These are phyloP conservation scores for Phoenicopterus ruber DNA, from an alignment of 2,113 vertebrate genomes.

Conservation along the genomic window DNA sequence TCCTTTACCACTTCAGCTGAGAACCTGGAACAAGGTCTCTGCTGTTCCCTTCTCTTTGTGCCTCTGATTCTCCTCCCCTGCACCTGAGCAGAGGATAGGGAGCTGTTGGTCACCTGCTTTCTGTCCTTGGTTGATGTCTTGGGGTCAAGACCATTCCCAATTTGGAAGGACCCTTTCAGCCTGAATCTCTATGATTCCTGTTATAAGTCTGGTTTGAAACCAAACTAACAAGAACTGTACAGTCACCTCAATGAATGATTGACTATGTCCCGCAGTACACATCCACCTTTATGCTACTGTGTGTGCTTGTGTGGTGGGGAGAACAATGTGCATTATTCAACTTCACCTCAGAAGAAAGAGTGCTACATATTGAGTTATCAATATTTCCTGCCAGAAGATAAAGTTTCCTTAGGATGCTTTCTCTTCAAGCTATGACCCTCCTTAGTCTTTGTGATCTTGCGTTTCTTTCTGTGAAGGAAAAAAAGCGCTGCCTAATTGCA, in stretches of 20 bases:
- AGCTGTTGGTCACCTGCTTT: not conserved
- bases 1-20: not conserved
- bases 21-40: not conserved
- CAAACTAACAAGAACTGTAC: not conserved
- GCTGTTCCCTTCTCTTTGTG: not conserved
- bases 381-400: not conserved
- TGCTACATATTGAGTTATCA: not conserved
- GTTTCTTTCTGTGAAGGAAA: not conserved
- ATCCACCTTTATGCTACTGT: not conserved
- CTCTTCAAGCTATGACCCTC: not conserved
- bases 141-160: fast-evolving
- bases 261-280: not conserved
- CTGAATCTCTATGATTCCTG: not conserved
- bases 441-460: not conserved
- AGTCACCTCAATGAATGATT: not conserved
- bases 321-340: not conserved
- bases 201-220: not conserved
- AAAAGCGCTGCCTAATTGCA: not conserved
- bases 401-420: not conserved
- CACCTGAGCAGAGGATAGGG: not conserved
- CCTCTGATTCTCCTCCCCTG: not conserved
- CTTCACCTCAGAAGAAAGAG: not conserved
- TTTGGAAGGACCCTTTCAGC: not conserved
- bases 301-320: not conserved
- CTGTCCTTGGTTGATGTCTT: not conserved